Conservation (phyloP, 2,113 vertebrate species). For the Hypocryptadius cinnamomeus region DNA sequence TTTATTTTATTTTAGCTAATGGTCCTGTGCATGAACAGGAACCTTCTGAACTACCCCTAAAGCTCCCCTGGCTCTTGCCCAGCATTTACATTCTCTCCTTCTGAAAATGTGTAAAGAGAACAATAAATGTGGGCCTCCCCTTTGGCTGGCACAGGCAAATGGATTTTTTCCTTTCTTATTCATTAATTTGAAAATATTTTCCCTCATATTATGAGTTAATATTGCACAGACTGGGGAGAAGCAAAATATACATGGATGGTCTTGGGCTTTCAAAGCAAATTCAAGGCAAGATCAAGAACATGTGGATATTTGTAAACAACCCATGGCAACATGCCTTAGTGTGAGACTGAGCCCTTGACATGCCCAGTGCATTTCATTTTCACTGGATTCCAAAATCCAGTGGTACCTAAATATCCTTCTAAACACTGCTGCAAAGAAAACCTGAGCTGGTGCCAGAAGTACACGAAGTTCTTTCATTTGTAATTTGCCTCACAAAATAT, state of each 20-base stretch:
- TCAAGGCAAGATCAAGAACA: background rate
- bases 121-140: background rate
- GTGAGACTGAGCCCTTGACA: background rate
- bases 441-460: background rate
- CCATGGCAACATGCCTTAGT: background rate
- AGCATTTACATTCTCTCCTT: background rate
- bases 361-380: background rate
- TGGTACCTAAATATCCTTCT: background rate
- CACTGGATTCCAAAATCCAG: background rate
- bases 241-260: background rate
- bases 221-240: background rate
- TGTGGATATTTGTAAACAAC: background rate
- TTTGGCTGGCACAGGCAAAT: background rate
- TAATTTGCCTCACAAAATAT: conserved; percentile 36
- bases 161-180: background rate
- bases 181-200: background rate
- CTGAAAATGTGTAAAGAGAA: background rate
- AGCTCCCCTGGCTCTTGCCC: background rate
- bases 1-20: background rate
- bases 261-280: background rate
- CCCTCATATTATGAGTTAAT: background rate
- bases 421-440: background rate
- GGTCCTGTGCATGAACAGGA: background rate
- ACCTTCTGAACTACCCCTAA: background rate
- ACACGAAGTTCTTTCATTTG: background rate